Percentiles rank a stretch among this genome's conserved stretches.
phyloP scores from a whole-genome alignment of 2,888 invertebrate species.

The Cerceris rybyensis region DNA sequence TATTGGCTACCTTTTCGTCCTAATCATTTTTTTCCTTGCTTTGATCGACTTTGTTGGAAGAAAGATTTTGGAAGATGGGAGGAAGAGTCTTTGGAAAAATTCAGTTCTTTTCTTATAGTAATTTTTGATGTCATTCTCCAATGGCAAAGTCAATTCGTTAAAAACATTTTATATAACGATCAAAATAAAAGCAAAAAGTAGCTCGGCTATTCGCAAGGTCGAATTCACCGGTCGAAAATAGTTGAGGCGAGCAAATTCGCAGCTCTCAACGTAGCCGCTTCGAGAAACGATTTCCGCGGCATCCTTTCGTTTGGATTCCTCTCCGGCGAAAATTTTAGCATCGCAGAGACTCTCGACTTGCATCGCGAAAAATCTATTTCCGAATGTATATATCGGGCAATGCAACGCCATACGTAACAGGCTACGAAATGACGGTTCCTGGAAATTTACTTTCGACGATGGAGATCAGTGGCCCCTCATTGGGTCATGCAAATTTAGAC shows the following conservation, averaged over 20 bases:
- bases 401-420: constrained; percentile 33
- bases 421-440: constrained; percentile 53
- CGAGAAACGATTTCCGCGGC: not conserved
- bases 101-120: not conserved
- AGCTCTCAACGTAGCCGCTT: too few species aligned
- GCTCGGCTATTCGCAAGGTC: too few species aligned
- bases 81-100: not conserved
- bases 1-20: not conserved
- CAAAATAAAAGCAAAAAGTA: too few species aligned
- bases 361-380: constrained; percentile 52
- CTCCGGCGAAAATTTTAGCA: constrained; percentile 18
- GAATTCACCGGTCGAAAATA: too few species aligned
- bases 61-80: too few species aligned
- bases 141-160: too few species aligned
- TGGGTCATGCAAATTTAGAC: constrained; percentile 67
- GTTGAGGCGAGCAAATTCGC: too few species aligned
- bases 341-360: constrained; percentile 7
- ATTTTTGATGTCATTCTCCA: too few species aligned
- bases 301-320: not conserved
- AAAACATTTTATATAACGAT: too few species aligned
- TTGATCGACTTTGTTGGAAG: too few species aligned
- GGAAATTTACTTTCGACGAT: constrained; percentile 65
- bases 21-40: not conserved
- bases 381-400: constrained; percentile 23
- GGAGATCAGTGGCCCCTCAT: constrained; percentile 64